These are phyloP conservation scores for Heliconius hermathena DNA, from an alignment of 1,140 invertebrate genomes.

Conservation along the genomic window DNA sequence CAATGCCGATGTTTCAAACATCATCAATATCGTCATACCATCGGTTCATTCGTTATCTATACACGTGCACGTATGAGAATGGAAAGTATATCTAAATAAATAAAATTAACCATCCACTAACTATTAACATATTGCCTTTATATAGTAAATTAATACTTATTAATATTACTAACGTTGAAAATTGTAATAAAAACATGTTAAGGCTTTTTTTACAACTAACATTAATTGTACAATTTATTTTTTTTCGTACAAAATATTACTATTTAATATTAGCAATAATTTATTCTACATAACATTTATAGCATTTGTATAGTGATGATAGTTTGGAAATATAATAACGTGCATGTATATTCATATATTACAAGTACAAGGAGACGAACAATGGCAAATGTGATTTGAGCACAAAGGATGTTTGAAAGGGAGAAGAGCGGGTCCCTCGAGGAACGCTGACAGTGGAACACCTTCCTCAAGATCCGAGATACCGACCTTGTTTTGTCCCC, in stretches of 20 bases:
- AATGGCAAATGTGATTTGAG: slow-evolving; percentile 61
- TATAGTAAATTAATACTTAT: not conserved
- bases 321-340: slow-evolving; percentile 13
- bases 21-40: slow-evolving; percentile 15
- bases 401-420: slow-evolving; percentile 46
- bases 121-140: not conserved
- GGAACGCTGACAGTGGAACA: slow-evolving; percentile 38
- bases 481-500: slow-evolving; percentile 57
- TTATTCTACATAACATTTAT: not conserved
- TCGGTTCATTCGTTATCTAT: not conserved
- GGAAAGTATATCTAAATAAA: not conserved
- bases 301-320: not conserved
- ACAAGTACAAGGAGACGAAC: slow-evolving; percentile 51
- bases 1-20: slow-evolving; percentile 31
- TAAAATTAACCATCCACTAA: too few relatives aligned
- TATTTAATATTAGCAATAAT: not conserved
- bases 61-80: not conserved
- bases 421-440: slow-evolving; percentile 35
- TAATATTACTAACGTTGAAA: not conserved
- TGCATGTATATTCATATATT: slow-evolving; percentile 16
- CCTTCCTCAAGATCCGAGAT: slow-evolving; percentile 54
- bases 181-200: too few relatives aligned
- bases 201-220: too few relatives aligned
- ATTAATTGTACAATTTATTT: too few relatives aligned
- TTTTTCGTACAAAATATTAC: not conserved